Conservation (phyloP, 2,888 invertebrate genomes). For the Rotaria socialis region DNA sequence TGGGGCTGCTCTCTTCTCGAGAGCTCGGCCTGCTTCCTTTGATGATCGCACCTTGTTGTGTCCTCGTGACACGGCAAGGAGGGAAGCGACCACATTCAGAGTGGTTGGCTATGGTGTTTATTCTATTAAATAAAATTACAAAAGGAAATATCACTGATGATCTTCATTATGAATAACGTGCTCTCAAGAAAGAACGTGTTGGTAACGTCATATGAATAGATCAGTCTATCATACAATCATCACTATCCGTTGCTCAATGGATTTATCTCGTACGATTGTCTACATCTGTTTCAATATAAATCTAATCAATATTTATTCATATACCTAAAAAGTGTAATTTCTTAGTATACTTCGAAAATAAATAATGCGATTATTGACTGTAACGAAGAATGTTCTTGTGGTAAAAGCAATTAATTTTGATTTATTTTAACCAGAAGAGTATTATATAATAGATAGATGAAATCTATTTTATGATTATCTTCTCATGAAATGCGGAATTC, state of each 20-base stretch:
- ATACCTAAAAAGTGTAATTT: no score
- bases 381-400: neutral
- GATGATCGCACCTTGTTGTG: slow-evolving; percentile 33
- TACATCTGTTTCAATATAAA: neutral
- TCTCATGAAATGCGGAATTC: neutral
- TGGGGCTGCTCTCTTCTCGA: slow-evolving; percentile 36
- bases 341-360: no score
- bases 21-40: slow-evolving; percentile 37
- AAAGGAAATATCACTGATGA: neutral
- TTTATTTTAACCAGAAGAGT: neutral
- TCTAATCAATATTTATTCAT: no score
- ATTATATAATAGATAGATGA: neutral
- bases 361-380: no score
- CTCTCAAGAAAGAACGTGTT: neutral
- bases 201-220: neutral
- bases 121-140: neutral
- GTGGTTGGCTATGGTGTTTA: slow-evolving; percentile 22
- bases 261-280: neutral
- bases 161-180: neutral
- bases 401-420: neutral
- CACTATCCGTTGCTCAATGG: neutral
- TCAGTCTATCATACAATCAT: neutral
- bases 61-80: slow-evolving; percentile 19
- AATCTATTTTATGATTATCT: neutral
- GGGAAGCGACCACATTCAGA: slow-evolving; percentile 37